Evolutionary conservation across 2,888 invertebrate genomes (phyloP), one percentile per base, ranked within the genome.

Genomic region (Zaprionus lineosus): DNA sequence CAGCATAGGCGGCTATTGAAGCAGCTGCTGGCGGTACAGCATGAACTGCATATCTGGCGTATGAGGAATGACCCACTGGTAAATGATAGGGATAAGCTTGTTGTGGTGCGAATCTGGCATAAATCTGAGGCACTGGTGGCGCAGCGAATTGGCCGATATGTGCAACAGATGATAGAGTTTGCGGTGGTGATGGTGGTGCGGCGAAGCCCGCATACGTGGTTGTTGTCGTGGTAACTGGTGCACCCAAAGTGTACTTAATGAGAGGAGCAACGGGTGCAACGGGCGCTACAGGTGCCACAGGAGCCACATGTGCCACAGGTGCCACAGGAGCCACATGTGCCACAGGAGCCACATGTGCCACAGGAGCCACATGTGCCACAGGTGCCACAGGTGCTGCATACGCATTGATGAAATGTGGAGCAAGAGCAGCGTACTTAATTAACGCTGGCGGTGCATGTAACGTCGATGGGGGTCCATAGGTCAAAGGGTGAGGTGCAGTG

Each of bases 171-270:
- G 9, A n/a, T n/a, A n/a, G n/a, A n/a, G n/a, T n/a, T n/a, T n/a
- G n/a, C n/a, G n/a, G 15, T n/a, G 55, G 40, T 18, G 61, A 36
- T 6, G 48, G 44, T 16, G 57, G 15, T 11, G 59, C 33, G 3
- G 81, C 74, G 28, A 72, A 85, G 3, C 84, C 84, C 0, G 65
- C 3, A 24, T 83, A 85, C 0, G 81, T 85, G 0, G 84, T 79
- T 5, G 78, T 79, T 2, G 78, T 79, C 3, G 85, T 79, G 33
- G 78, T 79, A 2, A 79, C 79, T 2, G 78, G 78, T 4, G 75
- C 12, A 1, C 78, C 78, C 4, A 79, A 33, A 6, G 79, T 64
- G 41, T 83, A 79, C 33, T 75, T 79, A 8, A 78, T 56, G 3
- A 57, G 47, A 0, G 78, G 83, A 2, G 55, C 41, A 9, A 11